Base-by-base conservation (phyloP, 1,140 invertebrate genomes). In the Dendroctonus valens region DNA sequence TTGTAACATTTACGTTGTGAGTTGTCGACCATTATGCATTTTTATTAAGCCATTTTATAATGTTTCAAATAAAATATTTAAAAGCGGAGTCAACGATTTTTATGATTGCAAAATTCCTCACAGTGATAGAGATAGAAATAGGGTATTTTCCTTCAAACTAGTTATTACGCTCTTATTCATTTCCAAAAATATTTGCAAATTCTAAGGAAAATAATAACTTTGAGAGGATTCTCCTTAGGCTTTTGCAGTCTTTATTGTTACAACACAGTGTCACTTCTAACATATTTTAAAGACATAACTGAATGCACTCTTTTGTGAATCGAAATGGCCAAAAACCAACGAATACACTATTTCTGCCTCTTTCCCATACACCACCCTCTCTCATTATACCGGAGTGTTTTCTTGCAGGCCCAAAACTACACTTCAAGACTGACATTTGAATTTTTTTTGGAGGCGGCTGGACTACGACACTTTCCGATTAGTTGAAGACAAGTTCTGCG, bases 381-480 rank as follows among this genome's bases (percentile, higher is more conserved):
- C 49, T 66, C 55, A 67, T 69, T 73, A 76, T 73, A 76, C 74
- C 70, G 70, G 60, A 75, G 72, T 77, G 74, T 78, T 70, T 77
- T 71, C 60, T 78, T 77, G 48, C 77, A 78, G 77, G 74, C 75
- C 76, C 61, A 78, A 77, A 73, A 76, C 76, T 42, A 68, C 74
- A 64, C 76, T 71, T 67, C 73, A 75, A 71, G 77, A 78, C 77
- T 78, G 77, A 78, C 77, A 78, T 73, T 76, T 76, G 74, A 78
- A 78, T 44, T 78, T 78, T 77, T 78, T 78, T 74, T 78, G 76
- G 77, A 78, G 75, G 70, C 76, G 74, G 65, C 73, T 76, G 77
- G 77, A 78, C 69, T 76, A 72, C 72, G 77, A 78, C 57, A 77
- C 72, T 61, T 78, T 78, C 74, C 76, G 73, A 73, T 77, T 78